Conservation (phyloP, 2,113 vertebrate species). For the Sturnira hondurensis region DNA sequence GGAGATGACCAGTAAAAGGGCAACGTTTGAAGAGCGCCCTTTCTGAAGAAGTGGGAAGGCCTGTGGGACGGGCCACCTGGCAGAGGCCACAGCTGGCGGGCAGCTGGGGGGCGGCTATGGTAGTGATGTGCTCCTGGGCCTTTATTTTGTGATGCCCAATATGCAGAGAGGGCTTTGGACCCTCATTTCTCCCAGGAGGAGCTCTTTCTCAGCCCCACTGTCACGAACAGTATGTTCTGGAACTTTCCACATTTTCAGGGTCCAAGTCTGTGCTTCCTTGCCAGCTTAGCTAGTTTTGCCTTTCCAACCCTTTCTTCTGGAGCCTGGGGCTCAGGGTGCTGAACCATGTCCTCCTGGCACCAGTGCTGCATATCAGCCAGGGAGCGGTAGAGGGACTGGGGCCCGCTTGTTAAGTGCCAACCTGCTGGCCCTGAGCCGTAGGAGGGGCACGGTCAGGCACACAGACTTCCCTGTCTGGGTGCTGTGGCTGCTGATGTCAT, state of each 20-base stretch:
- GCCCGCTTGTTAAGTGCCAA: not conserved
- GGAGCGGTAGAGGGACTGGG: not conserved
- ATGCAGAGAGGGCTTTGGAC: not conserved
- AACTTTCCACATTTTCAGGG: constrained; percentile 14
- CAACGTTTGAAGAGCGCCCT: not conserved
- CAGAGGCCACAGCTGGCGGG: not conserved
- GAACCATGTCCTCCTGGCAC: not conserved
- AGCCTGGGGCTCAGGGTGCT: not conserved
- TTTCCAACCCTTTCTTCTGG: not conserved
- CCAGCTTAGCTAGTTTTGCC: constrained; percentile 2
- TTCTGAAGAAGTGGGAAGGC: not conserved
- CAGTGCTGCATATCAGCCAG: not conserved
- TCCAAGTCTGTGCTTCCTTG: constrained; percentile 24
- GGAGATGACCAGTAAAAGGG: not conserved
- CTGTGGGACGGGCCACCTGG: not conserved
- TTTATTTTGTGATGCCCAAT: not conserved
- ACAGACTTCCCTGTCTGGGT: constrained; percentile 29
- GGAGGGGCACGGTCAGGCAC: not conserved
- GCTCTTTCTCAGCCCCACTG: not conserved
- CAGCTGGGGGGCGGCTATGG: too few relatives aligned
- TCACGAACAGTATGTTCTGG: constrained; percentile 21
- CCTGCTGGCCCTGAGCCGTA: not conserved
- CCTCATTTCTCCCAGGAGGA: not conserved
- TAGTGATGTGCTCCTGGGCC: not conserved
- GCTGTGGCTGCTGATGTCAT: constrained; percentile 75